A percentile compares a stretch with the other conserved stretches of the same genome.
These are phyloP conservation scores for Bombus balteatus DNA, from an alignment of 1,140 invertebrate species.

Conservation along the genomic window DNA sequence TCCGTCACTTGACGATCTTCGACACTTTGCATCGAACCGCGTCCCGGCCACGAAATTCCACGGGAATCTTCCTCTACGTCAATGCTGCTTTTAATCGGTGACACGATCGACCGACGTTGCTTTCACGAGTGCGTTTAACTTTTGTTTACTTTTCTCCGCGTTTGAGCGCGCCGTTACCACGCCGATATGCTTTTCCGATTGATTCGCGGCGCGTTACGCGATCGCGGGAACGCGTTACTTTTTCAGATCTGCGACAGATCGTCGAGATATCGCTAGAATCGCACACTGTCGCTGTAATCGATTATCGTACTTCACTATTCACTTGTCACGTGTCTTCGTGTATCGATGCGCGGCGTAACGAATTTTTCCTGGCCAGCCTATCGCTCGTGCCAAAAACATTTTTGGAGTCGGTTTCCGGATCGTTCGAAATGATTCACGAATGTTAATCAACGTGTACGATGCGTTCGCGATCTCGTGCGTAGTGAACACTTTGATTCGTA, in stretches of 20 bases:
- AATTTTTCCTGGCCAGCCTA: slow-evolving; percentile 19
- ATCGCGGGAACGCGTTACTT: background rate
- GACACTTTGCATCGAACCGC: background rate
- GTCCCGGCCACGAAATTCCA: slow-evolving; percentile 8
- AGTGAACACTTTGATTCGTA: background rate
- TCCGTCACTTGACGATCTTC: background rate
- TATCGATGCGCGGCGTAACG: slow-evolving; percentile 17
- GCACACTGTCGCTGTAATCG: background rate
- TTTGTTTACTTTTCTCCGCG: slow-evolving; percentile 36
- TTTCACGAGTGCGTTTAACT: slow-evolving; percentile 35
- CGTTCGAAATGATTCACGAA: background rate
- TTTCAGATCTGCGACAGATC: background rate
- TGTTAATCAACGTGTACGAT: background rate
- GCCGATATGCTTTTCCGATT: background rate
- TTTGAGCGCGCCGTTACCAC: background rate
- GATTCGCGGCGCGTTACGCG: slow-evolving; percentile 1
- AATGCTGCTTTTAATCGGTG: slow-evolving; percentile 9
- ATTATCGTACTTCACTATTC: slow-evolving; percentile 42
- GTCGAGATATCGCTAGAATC: background rate
- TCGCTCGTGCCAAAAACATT: slow-evolving; percentile 45
- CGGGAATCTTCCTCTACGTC: slow-evolving; percentile 41
- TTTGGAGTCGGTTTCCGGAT: background rate
- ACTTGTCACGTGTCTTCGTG: slow-evolving; percentile 62
- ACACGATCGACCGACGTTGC: slow-evolving; percentile 27
- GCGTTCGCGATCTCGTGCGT: background rate